phyloP scores from a whole-genome alignment of 1,140 invertebrate species.

The Medauroidea extradentata region DNA sequence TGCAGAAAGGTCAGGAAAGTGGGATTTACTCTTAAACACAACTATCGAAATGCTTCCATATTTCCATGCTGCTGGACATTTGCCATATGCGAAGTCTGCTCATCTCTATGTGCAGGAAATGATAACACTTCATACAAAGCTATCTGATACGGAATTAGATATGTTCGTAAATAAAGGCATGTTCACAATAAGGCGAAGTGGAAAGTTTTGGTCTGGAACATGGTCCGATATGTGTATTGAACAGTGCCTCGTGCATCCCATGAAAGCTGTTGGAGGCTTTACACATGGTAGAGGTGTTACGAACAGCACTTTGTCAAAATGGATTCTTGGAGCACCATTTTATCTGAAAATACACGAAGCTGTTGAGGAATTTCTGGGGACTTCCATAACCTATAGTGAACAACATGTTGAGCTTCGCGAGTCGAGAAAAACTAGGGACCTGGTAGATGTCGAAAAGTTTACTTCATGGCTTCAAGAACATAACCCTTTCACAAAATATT shows the following conservation, averaged over 20 bases:
- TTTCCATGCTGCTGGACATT: too few species aligned
- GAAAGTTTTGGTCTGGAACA: constrained; percentile 43
- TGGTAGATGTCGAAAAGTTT: neutral
- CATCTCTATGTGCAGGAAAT: constrained; percentile 38
- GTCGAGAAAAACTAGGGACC: constrained; percentile 2
- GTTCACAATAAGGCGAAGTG: constrained; percentile 36
- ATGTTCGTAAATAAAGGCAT: constrained; percentile 26
- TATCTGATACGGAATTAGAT: constrained; percentile 28
- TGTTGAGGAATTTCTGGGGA: neutral
- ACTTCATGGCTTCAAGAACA: neutral
- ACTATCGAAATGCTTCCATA: too few species aligned
- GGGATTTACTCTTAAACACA: too few species aligned
- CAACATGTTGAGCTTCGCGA: neutral
- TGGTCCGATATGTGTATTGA: constrained; percentile 40
- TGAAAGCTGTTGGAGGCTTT: constrained; percentile 29
- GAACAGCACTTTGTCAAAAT: neutral
- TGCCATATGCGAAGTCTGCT: constrained; percentile 34
- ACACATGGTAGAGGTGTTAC: constrained; percentile 3
- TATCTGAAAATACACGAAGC: neutral
- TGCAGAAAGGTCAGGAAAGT: too few species aligned
- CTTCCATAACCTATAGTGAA: neutral
- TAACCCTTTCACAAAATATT: neutral
- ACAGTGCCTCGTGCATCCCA: constrained; percentile 34
- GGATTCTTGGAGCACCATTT: neutral
- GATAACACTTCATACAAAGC: constrained; percentile 19